Evolutionary conservation across 2,888 invertebrate species (phyloP).

Genomic region (Dryococelus australis): DNA sequence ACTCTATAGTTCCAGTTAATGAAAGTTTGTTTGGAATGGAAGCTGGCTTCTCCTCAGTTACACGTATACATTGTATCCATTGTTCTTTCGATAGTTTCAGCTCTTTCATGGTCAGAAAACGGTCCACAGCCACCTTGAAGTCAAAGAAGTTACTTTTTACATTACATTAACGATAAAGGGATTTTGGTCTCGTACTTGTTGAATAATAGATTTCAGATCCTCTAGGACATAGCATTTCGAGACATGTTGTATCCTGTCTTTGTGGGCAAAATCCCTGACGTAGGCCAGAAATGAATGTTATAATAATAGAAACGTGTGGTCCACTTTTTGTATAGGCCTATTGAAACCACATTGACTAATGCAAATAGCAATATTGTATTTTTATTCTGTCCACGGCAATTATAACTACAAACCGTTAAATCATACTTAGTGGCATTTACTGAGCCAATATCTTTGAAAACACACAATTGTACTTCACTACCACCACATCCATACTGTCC

Average conservation of each 20-base stretch:
- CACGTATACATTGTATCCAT: neutral
- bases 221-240: neutral
- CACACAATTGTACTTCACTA: neutral
- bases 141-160: neutral
- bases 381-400: neutral
- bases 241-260: neutral
- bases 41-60: neutral
- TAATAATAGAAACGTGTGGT: neutral
- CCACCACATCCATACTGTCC: neutral
- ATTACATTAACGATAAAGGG: neutral
- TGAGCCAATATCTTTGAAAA: neutral
- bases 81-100: neutral
- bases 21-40: neutral
- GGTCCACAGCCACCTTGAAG: neutral
- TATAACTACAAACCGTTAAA: neutral
- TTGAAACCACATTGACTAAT: neutral
- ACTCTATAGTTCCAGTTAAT: neutral
- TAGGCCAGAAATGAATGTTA: neutral
- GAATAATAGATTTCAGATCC: neutral
- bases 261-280: neutral
- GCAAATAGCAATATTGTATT: neutral
- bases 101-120: neutral
- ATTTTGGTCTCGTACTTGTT: neutral
- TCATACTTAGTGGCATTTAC: neutral
- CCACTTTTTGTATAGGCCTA: neutral